A percentile compares a stretch with the other conserved stretches of the same genome.
Evolutionary conservation across 2,113 vertebrate genomes (phyloP).

Genomic region (Alethe castanea): DNA sequence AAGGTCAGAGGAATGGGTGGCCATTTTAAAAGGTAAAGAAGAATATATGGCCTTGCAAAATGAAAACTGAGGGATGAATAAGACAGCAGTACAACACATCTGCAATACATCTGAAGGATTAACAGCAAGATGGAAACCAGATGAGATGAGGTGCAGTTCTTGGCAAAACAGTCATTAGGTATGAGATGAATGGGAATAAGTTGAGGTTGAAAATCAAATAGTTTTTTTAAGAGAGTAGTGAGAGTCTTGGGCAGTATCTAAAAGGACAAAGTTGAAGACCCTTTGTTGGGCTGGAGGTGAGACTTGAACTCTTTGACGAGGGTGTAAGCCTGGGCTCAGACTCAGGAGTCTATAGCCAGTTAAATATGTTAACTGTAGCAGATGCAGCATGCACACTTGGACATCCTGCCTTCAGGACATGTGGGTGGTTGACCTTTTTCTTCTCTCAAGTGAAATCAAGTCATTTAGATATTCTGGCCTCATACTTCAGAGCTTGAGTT

Average conservation of each 20-base stretch:
- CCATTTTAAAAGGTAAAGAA: neutral
- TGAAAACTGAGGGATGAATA: neutral
- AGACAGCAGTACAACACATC: neutral
- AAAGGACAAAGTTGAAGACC: neutral
- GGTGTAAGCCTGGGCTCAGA: neutral
- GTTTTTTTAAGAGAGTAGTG: neutral
- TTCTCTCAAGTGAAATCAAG: constrained; percentile 29
- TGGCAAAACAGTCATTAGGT: neutral
- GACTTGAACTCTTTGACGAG: neutral
- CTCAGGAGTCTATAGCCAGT: neutral
- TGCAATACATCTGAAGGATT: neutral
- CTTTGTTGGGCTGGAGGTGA: neutral
- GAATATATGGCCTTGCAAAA: neutral
- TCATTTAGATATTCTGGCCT: neutral
- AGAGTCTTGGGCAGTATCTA: neutral
- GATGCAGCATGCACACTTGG: neutral
- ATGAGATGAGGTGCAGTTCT: neutral
- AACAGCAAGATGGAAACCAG: neutral
- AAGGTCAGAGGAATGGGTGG: neutral
- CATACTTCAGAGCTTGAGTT: neutral
- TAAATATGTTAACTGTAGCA: neutral
- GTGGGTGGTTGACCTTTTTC: constrained; percentile 19
- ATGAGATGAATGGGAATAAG: neutral
- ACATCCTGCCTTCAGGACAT: fast-evolving
- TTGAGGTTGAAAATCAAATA: neutral